A percentile compares a stretch with the other conserved stretches of the same genome.
These are phyloP conservation scores for Pelusios castaneus DNA, from an alignment of 2,113 vertebrate species.

Conservation along the genomic window DNA sequence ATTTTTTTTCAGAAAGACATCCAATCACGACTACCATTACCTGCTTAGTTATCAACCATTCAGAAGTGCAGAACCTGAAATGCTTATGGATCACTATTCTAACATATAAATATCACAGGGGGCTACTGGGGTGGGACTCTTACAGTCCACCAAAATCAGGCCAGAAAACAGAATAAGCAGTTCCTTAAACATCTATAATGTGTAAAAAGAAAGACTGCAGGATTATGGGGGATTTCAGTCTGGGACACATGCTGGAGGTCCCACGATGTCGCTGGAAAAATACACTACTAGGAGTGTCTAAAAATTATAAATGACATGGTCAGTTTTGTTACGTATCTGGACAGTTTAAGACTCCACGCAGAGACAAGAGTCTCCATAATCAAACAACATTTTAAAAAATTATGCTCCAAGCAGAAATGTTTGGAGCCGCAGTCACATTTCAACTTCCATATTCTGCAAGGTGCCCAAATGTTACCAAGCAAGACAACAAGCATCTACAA, in stretches of 20 bases:
- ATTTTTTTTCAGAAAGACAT: not conserved
- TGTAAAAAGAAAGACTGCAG: not conserved
- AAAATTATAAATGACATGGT: not conserved
- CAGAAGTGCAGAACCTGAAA: not conserved
- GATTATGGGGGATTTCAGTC: not conserved
- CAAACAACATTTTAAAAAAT: not conserved
- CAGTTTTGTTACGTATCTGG: not conserved
- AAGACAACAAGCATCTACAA: not conserved
- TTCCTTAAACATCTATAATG: not conserved
- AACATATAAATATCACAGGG: not conserved
- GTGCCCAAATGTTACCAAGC: not conserved
- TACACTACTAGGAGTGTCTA: not conserved
- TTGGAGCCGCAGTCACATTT: not conserved
- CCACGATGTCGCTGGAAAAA: not conserved
- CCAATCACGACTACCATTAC: not conserved
- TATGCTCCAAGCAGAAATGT: not conserved
- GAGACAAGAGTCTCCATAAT: constrained; percentile 33
- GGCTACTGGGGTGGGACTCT: too few species aligned
- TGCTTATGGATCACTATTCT: not conserved
- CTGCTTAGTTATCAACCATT: not conserved
- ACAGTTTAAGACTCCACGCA: not conserved
- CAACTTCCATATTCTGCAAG: not conserved
- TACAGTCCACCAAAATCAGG: too few species aligned
- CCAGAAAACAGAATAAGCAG: not conserved
- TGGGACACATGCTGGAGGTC: not conserved